Base-by-base conservation (phyloP, 2,888 invertebrate species). In the Polymixis flavicincta region DNA sequence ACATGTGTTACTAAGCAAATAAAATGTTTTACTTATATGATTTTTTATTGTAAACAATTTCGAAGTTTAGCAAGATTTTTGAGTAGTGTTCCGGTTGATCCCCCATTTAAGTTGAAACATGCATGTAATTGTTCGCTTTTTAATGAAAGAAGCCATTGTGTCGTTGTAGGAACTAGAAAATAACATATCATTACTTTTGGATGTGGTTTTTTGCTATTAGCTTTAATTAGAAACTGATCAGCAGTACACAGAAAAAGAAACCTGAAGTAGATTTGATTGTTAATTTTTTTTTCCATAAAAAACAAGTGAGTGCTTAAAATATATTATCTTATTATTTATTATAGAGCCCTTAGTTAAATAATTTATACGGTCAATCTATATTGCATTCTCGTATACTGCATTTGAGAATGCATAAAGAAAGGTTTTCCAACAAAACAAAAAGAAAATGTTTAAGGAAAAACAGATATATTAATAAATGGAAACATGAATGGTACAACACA, bases 391-490 rank as follows among this genome's bases (percentile, higher is more conserved):
- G n/a, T 6, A 37, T 1, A 68, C 4, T 67, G 4, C 17, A 48
- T 14, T 57, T 59, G 8, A 28, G 50, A 11, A 22, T 4, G 17
- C 22, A 5, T 48, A 45, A 45, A 19, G 0, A 32, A 37, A 25
- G 5, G 6, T 71, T 71, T 59, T 7, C 8, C 6, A 28, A 37
- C 4, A 52, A 50, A 25, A 19, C 45, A 19, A 28, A 13, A 8
- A 0, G 19, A 9, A 9, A 25, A 19, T 17, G n/a, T 25, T 11
- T 11, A 45, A 71, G 54, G 54, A 57, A 80, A 78, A 73, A n/a
- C 3, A 14, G 32, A 32, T 17, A 11, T 2, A 6, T 14, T n/a
- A 42, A 8, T 11, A 48, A 37, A 79, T 32, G 13, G 1, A 80
- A 60, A 55, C 22, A 63, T 7, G 14, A 60, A 57, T 0, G 0